phyloP scores from a whole-genome alignment of 2,888 invertebrate genomes.

The Cepaea hortensis region DNA sequence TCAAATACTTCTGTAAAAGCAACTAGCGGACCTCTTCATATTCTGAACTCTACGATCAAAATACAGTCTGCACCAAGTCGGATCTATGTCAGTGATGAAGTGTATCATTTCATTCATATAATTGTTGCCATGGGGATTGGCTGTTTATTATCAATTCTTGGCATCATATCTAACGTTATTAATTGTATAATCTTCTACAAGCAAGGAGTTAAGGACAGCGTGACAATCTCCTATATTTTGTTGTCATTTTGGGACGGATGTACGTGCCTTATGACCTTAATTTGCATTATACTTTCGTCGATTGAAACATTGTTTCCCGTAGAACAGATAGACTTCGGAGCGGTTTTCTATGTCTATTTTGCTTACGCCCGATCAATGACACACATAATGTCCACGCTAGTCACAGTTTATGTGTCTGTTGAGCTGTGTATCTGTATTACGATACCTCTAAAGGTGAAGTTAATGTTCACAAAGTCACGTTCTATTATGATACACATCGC shows the following conservation, averaged over 20 bases:
- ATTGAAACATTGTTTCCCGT: neutral
- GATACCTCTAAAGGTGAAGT: slow-evolving; percentile 17
- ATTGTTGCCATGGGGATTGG: neutral
- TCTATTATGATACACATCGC: neutral
- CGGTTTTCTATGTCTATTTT: neutral
- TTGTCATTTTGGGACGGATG: slow-evolving; percentile 2
- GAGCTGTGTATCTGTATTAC: slow-evolving; percentile 25
- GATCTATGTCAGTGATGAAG: neutral
- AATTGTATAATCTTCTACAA: neutral
- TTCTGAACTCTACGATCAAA: neutral
- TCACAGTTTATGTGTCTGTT: slow-evolving; percentile 7
- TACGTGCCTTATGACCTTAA: neutral
- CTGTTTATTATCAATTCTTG: neutral
- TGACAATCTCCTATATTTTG: neutral
- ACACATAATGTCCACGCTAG: neutral
- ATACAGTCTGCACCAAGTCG: neutral
- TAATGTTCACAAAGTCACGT: neutral
- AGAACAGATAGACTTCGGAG: neutral
- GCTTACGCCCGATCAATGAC: neutral
- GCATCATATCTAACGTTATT: slow-evolving; percentile 10
- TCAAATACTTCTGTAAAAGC: too few species aligned
- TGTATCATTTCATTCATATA: neutral
- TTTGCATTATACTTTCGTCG: neutral
- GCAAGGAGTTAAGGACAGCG: slow-evolving; percentile 14
- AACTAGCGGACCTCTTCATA: neutral